A percentile compares a stretch with the other conserved stretches of the same genome.
Evolutionary conservation across 2,113 vertebrate genomes (phyloP).

Genomic region (Mus musculus): GRCm39 chrX:163707501-163708000

Average conservation of each 20-base stretch:
- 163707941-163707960: neutral
- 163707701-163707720: neutral
- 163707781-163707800: neutral
- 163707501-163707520: too few relatives aligned
- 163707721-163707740: neutral
- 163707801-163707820: neutral
- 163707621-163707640: neutral
- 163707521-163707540: neutral
- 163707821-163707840: neutral
- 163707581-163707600: neutral
- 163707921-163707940: neutral
- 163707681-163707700: neutral
- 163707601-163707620: neutral
- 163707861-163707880: neutral
- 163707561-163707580: neutral
- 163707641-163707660: neutral
- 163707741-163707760: neutral
- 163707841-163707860: neutral
- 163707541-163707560: neutral
- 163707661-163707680: neutral
- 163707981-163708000: constrained; percentile 8
- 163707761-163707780: neutral
- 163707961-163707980: neutral
- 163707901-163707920: neutral
- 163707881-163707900: constrained; percentile 40